Conservation (phyloP, 2,888 invertebrate genomes). For the Oligia strigilis region DNA sequence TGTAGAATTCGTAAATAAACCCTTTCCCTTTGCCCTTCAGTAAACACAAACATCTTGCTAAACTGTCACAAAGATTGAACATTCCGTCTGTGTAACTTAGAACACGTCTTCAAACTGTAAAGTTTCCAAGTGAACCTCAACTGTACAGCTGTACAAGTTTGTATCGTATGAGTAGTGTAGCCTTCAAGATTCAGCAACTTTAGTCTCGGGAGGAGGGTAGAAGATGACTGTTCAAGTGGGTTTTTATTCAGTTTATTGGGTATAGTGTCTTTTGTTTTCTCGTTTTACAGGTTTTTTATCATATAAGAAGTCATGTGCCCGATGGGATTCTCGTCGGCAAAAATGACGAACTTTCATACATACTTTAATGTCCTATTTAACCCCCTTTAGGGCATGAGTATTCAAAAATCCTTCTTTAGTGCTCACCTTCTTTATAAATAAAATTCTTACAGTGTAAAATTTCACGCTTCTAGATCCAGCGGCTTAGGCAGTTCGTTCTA, state of each 20-base stretch:
- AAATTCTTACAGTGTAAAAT: no score
- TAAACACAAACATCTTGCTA: background rate
- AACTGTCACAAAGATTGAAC: background rate
- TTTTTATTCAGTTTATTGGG: slow-evolving; percentile 9
- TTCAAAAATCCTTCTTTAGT: background rate
- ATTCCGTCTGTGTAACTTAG: slow-evolving; percentile 4
- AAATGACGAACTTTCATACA: background rate
- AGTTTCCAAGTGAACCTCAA: slow-evolving; percentile 28
- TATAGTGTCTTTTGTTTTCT: background rate
- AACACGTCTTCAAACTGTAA: slow-evolving; percentile 6
- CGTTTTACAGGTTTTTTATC: background rate
- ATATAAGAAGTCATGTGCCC: background rate
- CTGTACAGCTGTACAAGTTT: slow-evolving; percentile 27
- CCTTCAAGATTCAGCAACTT: slow-evolving; percentile 37
- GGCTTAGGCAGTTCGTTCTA: no score
- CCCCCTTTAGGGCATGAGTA: background rate
- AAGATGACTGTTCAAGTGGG: background rate
- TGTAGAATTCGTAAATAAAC: background rate
- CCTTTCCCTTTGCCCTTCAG: background rate
- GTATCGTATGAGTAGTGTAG: background rate
- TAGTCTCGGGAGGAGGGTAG: background rate
- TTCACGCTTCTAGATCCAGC: no score
- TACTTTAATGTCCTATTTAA: background rate
- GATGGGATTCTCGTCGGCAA: background rate
- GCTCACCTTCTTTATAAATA: no score